Evolutionary conservation across 1,140 invertebrate genomes (phyloP).

Genomic region (Grapholita molesta): DNA sequence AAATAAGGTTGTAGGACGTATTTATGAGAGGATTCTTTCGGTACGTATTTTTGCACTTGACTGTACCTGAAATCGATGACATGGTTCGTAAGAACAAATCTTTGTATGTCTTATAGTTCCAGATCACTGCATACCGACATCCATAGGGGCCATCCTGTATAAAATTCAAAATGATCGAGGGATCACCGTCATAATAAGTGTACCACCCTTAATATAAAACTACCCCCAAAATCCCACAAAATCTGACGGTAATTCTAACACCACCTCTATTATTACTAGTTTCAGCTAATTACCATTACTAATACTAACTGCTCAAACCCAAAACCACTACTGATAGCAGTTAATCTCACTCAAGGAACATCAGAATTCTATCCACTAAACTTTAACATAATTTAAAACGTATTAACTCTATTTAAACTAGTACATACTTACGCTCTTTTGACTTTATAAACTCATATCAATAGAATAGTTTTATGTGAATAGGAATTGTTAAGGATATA

Average conservation of each 20-base stretch:
- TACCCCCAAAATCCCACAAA: background rate
- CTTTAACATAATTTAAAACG: background rate
- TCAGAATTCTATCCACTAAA: conserved; percentile 5
- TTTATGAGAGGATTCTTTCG: too few species aligned
- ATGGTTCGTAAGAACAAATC: too few species aligned
- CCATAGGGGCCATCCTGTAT: too few species aligned
- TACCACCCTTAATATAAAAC: too few species aligned
- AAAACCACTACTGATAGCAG: background rate
- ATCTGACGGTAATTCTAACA: background rate
- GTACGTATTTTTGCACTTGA: too few species aligned
- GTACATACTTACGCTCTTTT: background rate
- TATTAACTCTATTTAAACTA: background rate
- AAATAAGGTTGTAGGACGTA: too few species aligned
- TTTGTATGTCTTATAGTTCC: too few species aligned
- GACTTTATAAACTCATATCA: background rate
- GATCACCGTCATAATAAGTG: too few species aligned
- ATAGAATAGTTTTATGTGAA: background rate
- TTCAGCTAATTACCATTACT: conserved; percentile 5
- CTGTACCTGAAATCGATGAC: too few species aligned
- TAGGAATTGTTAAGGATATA: background rate
- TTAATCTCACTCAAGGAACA: background rate
- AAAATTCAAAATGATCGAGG: too few species aligned
- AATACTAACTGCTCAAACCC: background rate
- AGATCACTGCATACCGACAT: too few species aligned
- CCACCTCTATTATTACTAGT: background rate